phyloP scores from a whole-genome alignment of 2,888 invertebrate genomes.

The Lagria hirta region DNA sequence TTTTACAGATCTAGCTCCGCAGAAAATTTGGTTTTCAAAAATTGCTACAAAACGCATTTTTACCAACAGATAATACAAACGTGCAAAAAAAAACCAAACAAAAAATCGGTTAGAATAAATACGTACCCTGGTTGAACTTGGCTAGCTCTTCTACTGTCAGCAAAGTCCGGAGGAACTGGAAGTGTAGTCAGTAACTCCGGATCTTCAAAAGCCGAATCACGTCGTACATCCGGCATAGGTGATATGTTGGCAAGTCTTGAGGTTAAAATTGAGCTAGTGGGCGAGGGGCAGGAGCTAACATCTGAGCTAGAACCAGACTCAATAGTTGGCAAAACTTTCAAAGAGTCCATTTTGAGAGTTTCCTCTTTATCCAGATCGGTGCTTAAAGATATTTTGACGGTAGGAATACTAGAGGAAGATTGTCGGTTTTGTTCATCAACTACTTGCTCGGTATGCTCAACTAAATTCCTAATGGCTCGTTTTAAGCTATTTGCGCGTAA shows the following conservation, averaged over 20 bases:
- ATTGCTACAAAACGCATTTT: too few relatives aligned
- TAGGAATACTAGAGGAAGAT: constrained; percentile 40
- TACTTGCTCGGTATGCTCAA: constrained; percentile 76
- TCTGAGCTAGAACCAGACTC: constrained; percentile 54
- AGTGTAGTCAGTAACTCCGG: constrained; percentile 58
- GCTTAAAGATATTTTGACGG: constrained; percentile 48
- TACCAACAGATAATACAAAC: too few relatives aligned
- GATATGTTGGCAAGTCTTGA: constrained; percentile 64
- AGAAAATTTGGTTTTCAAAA: too few relatives aligned
- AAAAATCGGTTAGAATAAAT: background rate
- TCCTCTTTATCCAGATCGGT: constrained; percentile 44
- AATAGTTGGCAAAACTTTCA: constrained; percentile 53
- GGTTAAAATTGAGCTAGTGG: constrained; percentile 53
- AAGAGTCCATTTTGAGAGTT: constrained; percentile 46
- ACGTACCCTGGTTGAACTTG: constrained; percentile 47
- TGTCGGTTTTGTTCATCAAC: constrained; percentile 61
- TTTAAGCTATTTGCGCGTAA: constrained; percentile 80
- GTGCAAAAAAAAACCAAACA: background rate
- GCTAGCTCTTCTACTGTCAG: constrained; percentile 73
- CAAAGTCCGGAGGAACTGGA: constrained; percentile 80
- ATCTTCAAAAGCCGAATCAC: constrained; percentile 63
- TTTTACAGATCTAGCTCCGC: too few relatives aligned
- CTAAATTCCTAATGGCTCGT: constrained; percentile 76
- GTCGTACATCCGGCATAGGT: constrained; percentile 65
- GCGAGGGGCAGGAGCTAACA: constrained; percentile 57